Percentiles rank a stretch among this genome's conserved stretches.
Evolutionary conservation across 2,113 vertebrate genomes (phyloP).

Genomic region (Acanthisitta chloris): DNA sequence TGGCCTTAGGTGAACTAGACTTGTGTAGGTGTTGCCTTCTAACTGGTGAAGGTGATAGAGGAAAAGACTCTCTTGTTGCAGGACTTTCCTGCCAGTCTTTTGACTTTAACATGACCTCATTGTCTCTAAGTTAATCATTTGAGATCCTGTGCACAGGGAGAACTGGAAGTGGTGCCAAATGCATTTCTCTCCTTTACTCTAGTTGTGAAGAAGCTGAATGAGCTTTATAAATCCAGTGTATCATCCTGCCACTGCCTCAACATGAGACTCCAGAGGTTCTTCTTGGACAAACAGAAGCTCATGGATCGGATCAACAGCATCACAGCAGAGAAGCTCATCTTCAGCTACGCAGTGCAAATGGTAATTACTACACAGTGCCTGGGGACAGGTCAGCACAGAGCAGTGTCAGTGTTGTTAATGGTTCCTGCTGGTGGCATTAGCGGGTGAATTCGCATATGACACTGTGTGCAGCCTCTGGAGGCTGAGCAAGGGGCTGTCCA

Average conservation of each 20-base stretch:
- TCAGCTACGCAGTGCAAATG: constrained; percentile 89
- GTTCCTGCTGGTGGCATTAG: background rate
- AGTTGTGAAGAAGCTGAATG: constrained; percentile 91
- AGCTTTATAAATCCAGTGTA: constrained; percentile 91
- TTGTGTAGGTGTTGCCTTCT: background rate
- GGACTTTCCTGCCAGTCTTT: background rate
- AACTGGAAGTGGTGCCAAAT: background rate
- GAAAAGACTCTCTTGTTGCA: background rate
- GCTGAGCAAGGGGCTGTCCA: background rate
- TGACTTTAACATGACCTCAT: background rate
- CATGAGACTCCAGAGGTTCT: constrained; percentile 86
- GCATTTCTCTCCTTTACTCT: background rate
- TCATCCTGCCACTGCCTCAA: constrained; percentile 88
- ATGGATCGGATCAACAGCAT: constrained; percentile 91
- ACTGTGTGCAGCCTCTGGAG: background rate
- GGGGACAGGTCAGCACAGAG: background rate
- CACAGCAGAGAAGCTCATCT: constrained; percentile 92
- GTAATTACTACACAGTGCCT: constrained; percentile 45
- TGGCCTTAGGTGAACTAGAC: background rate
- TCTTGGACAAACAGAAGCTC: constrained; percentile 92
- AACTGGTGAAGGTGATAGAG: background rate
- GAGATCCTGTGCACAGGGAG: background rate
- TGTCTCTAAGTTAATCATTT: background rate
- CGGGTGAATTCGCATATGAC: background rate
- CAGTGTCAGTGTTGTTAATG: fast-evolving